Percentiles rank a stretch among this genome's conserved stretches.
phyloP scores from a whole-genome alignment of 2,888 invertebrate genomes.

The Anthrax anthrax region DNA sequence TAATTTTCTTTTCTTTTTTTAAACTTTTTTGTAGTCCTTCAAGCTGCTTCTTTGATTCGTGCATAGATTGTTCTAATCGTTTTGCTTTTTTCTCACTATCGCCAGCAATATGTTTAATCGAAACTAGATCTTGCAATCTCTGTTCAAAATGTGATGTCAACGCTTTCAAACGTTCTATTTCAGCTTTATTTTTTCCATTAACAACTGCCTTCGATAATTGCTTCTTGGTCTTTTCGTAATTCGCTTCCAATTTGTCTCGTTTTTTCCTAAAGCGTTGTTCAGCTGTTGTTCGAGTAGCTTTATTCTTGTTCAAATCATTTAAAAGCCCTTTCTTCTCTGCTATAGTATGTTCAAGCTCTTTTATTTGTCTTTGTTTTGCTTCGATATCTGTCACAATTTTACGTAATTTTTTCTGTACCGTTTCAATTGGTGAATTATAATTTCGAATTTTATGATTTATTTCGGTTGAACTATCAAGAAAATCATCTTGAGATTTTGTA shows the following conservation, averaged over 20 bases:
- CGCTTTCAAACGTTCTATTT: constrained; percentile 34
- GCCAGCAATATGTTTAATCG: constrained; percentile 43
- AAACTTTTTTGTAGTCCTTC: constrained; percentile 59
- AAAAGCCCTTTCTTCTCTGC: constrained; percentile 61
- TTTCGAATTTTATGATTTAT: constrained; percentile 17
- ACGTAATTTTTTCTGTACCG: constrained; percentile 28
- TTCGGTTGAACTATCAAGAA: constrained; percentile 24
- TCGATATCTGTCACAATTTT: constrained; percentile 41
- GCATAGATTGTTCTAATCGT: constrained; percentile 57
- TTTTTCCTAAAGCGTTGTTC: constrained; percentile 49
- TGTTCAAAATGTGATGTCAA: constrained; percentile 37
- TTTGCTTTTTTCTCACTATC: constrained; percentile 51
- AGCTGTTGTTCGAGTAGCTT: constrained; percentile 41
- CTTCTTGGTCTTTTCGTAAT: constrained; percentile 43
- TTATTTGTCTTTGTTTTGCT: constrained; percentile 51
- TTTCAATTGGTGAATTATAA: constrained; percentile 23
- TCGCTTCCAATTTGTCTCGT: constrained; percentile 42
- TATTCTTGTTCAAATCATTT: constrained; percentile 47
- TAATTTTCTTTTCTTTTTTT: constrained; percentile 58
- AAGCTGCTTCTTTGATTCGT: constrained; percentile 59
- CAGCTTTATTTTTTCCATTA: constrained; percentile 31
- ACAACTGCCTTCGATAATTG: constrained; percentile 40
- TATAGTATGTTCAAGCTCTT: constrained; percentile 53
- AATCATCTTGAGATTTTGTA: constrained; percentile 20
- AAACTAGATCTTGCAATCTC: constrained; percentile 37